Evolutionary conservation across 2,113 vertebrate species (phyloP).

Genomic region (Seriola dumerili): DNA sequence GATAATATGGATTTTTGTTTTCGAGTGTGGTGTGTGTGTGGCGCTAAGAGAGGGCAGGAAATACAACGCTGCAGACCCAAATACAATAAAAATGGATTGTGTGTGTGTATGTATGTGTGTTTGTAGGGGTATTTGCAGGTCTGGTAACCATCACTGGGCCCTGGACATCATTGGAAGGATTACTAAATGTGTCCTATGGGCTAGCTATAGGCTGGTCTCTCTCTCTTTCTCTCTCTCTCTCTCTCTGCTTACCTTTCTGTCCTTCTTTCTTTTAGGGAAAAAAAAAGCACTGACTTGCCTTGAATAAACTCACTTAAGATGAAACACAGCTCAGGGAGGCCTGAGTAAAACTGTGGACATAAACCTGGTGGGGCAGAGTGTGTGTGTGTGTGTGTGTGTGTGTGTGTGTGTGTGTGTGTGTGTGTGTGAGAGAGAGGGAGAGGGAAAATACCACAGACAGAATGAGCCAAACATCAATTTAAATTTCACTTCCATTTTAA

Average conservation of each 20-base stretch:
- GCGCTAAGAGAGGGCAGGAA: conserved; percentile 97
- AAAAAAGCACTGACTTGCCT: conserved; percentile 82
- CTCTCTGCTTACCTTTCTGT: conserved; percentile 58
- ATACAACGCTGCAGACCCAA: conserved; percentile 95
- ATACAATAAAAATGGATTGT: conserved; percentile 99
- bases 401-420: not conserved
- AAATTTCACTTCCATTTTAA: not conserved
- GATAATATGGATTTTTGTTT: conserved; percentile 99
- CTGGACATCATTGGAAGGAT: conserved; percentile 94
- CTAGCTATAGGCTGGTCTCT: conserved; percentile 80
- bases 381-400: conserved; percentile 1
- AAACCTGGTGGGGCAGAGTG: conserved; percentile 23
- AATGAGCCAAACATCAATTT: conserved; percentile 21
- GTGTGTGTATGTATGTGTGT: conserved; percentile 89
- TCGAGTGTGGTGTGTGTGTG: conserved; percentile 99
- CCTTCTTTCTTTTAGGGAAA: conserved; percentile 74
- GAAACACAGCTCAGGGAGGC: conserved; percentile 71
- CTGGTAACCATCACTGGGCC: conserved; percentile 92
- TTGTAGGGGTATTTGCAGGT: conserved; percentile 91
- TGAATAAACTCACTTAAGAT: conserved; percentile 83
- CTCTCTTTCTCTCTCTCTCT: conserved; percentile 12
- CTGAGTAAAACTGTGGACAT: conserved; percentile 34
- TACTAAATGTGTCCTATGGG: conserved; percentile 92
- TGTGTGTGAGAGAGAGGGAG: not conserved
- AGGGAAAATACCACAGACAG: not conserved